Evolutionary conservation across 2,113 vertebrate genomes (phyloP), one percentile per base, ranked within the genome.

Genomic region (Eidolon helvum): DNA sequence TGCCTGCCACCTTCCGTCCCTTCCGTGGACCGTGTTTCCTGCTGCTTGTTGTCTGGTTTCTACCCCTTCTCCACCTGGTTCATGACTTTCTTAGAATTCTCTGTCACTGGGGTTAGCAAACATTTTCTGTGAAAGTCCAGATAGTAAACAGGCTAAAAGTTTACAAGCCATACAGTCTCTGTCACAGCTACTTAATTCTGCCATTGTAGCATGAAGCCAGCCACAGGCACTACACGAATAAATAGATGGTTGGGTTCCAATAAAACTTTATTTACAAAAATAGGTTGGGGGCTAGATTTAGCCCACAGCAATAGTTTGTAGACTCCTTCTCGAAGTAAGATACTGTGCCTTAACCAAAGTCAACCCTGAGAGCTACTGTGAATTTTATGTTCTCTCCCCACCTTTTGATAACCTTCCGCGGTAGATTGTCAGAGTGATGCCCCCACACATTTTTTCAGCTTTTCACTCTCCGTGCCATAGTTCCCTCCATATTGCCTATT

Each of bases 181-280:
- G 33, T 40, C 77, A 86, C 48, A 89, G n/a, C 22, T 85, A 16
- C 12, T 83, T 68, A 85, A 77, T 61, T 48, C 22, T 61, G 55
- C 21, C 45, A 30, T 79, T n/a, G 43, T 30, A 91, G 40, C 35
- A 65, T 45, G 55, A 91, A 74, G 45, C 24, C 38, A 91, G n/a
- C 15, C 38, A 83, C 4, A 72, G 35, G 43, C 45, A 57, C 91
- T 35, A 63, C 3, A 77, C 10, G 90, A 65, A 45, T 53, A 69
- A 87, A 59, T 74, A 7, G n/a, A 15, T 53, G 48, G 16, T 22
- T 61, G 9, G 12, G 4, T 82, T 91, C 48, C 26, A 77, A 77
- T 83, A 78, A 91, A 71, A 79, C 35, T 68, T 82, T 93, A 83
- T 78, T 80, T 43, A 88, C 14, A 69, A 72, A 94, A 59, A 38